Base-by-base conservation (phyloP, 2,113 vertebrate species). In the Ceyx margarethae region DNA sequence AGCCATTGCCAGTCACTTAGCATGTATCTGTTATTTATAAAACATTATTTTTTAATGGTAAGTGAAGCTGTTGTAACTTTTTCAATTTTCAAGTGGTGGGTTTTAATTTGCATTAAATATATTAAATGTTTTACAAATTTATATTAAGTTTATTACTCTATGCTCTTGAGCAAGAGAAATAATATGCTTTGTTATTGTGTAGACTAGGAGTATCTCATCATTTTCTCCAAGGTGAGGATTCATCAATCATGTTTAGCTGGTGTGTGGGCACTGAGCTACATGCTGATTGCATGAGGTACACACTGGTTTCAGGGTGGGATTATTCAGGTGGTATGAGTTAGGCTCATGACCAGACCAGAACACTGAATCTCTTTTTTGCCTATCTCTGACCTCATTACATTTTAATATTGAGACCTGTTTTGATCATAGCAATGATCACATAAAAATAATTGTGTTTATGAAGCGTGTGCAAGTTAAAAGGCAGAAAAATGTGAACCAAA, bases 151-250 rank as follows among this genome's bases (percentile, higher is more conserved):
- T 60, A 19, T 50, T 72, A 48, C 7, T 68, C 10, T 6, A 10
- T n/a, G 13, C 6, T 81, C 18, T 67, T 86, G 60, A 68, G 16
- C 18, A 71, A 62, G 46, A 50, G 54, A 85, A 78, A 71, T 2
- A n/a, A 40, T 17, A 21, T 28, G 19, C 6, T 51, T 86, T 50
- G 21, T 3, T 58, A 40, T 13, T 58, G 10, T 60, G 10, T 42
- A 13, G 37, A 1, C 40, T n/a, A 4, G 9, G 13, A 64, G 11
- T 43, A 4, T 3, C 16, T 51, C 0, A 14, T 28, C 2, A 35
- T 73, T 77, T 71, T 42, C 28, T 51, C 13, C 26, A 12, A 33
- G 31, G 12, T 40, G 61, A 81, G 65, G 45, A 71, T 48, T 77
- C 14, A 40, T 64, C 43, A 46, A 18, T 58, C 50, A 28, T 26